Conservation (phyloP, 1,140 invertebrate genomes). For the Brachionus sp. region DNA sequence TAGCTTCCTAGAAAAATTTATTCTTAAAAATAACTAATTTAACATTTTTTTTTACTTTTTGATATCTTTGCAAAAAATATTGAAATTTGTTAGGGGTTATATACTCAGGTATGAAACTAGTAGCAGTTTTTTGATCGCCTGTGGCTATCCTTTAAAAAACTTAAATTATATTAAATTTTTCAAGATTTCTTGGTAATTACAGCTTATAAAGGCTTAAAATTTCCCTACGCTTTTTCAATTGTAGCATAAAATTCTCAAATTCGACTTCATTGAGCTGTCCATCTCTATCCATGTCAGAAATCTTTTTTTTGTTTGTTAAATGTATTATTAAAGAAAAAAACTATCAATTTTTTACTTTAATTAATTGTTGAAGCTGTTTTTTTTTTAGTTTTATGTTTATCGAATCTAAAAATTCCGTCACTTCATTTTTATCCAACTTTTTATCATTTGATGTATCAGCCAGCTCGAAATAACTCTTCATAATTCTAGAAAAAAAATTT, state of each 20-base stretch:
- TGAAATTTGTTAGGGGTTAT: background rate
- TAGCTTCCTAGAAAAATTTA: background rate
- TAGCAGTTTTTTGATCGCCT: background rate
- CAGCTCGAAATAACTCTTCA: conserved; percentile 34
- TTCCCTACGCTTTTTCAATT: background rate
- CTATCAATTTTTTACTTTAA: background rate
- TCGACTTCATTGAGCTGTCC: background rate
- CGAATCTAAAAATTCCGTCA: conserved; percentile 16
- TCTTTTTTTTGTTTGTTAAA: background rate
- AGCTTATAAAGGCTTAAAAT: conserved; percentile 22
- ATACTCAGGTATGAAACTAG: conserved; percentile 16
- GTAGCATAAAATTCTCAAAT: conserved; percentile 17
- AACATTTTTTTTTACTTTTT: conserved; percentile 32
- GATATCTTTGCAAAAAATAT: conserved; percentile 41
- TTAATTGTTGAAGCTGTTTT: background rate
- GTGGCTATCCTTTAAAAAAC: background rate
- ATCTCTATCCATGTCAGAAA: conserved; percentile 23
- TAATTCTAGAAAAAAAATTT: background rate
- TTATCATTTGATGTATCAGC: conserved; percentile 32
- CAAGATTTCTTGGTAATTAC: background rate
- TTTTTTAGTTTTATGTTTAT: conserved; percentile 28
- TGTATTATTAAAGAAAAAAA: background rate
- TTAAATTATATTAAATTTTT: background rate
- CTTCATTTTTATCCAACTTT: conserved; percentile 11
- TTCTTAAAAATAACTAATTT: background rate